Conservation (phyloP, 1,140 invertebrate species). For the Cylas formicarius region DNA sequence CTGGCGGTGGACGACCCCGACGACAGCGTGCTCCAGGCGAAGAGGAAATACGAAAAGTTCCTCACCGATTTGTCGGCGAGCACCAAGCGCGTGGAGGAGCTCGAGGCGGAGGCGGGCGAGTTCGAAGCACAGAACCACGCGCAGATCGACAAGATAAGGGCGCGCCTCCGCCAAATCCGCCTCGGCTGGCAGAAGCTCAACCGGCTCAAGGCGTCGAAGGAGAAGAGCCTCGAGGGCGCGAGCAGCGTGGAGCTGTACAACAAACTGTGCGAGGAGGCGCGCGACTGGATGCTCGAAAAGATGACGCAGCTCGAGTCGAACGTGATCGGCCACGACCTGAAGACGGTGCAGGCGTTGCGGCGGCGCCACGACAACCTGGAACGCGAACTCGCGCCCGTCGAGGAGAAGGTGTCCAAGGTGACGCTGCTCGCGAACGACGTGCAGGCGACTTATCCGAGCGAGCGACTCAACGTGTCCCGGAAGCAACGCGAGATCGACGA, state of each 20-base stretch:
- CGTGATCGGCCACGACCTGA: slow-evolving; percentile 74
- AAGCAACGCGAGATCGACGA: slow-evolving; percentile 79
- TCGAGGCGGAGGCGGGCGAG: slow-evolving; percentile 82
- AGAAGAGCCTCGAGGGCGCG: slow-evolving; percentile 78
- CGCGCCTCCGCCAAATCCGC: slow-evolving; percentile 75
- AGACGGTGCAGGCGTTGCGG: slow-evolving; percentile 85
- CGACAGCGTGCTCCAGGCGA: slow-evolving; percentile 89
- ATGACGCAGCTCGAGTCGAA: slow-evolving; percentile 75
- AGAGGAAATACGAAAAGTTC: slow-evolving; percentile 94
- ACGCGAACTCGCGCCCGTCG: slow-evolving; percentile 78
- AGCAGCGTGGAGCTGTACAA: slow-evolving; percentile 88
- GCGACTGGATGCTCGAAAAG: slow-evolving; percentile 93
- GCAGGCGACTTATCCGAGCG: slow-evolving; percentile 84
- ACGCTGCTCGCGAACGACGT: slow-evolving; percentile 77
- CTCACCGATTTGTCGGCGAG: slow-evolving; percentile 91
- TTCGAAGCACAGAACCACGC: slow-evolving; percentile 80
- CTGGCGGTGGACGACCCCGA: slow-evolving; percentile 74
- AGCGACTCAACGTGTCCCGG: slow-evolving; percentile 74
- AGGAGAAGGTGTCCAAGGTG: slow-evolving; percentile 81
- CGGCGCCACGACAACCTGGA: slow-evolving; percentile 84
- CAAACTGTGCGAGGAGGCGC: slow-evolving; percentile 85
- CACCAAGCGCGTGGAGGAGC: slow-evolving; percentile 79
- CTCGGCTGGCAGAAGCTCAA: slow-evolving; percentile 85
- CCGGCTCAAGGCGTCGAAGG: slow-evolving; percentile 80
- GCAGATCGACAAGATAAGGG: slow-evolving; percentile 78